Evolutionary conservation across 1,140 invertebrate species (phyloP).

Genomic region (Akabosia matsudoensis): DNA sequence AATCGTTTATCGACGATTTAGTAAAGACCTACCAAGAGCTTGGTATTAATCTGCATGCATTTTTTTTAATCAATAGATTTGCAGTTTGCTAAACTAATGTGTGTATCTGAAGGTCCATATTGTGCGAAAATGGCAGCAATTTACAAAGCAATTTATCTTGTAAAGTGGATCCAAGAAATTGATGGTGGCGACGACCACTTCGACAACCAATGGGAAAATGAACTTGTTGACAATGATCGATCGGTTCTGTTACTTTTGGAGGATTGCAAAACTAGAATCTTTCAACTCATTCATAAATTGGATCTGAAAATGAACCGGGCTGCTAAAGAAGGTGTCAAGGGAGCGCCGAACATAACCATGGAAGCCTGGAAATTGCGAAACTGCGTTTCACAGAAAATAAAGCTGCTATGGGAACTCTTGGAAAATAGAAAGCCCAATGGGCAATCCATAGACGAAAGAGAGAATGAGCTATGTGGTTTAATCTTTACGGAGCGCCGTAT

Average conservation of each 20-base stretch:
- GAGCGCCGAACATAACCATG: not conserved
- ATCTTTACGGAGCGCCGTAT: constrained; percentile 77
- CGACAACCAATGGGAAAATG: not conserved
- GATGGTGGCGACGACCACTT: not conserved
- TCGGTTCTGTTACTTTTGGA: not conserved
- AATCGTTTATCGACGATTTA: not conserved
- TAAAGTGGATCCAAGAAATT: not conserved
- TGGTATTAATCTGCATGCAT: constrained; percentile 33
- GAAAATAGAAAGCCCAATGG: not conserved
- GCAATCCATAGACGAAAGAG: not conserved
- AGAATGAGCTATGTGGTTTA: constrained; percentile 63
- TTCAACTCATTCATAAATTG: not conserved
- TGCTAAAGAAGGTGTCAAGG: not conserved
- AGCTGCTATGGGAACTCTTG: not conserved
- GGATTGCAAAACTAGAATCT: not conserved
- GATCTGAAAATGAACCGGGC: not conserved
- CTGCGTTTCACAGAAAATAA: not conserved
- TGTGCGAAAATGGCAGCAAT: not conserved
- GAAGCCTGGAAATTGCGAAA: not conserved
- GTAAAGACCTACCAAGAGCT: constrained; percentile 40
- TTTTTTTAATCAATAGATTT: constrained; percentile 28
- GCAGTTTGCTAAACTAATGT: not conserved
- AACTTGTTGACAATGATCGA: not conserved
- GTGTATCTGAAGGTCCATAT: constrained; percentile 29
- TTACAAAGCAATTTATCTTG: not conserved